Evolutionary conservation across 1,140 invertebrate species (phyloP).

Genomic region (Pseudomyrmex concolor): DNA sequence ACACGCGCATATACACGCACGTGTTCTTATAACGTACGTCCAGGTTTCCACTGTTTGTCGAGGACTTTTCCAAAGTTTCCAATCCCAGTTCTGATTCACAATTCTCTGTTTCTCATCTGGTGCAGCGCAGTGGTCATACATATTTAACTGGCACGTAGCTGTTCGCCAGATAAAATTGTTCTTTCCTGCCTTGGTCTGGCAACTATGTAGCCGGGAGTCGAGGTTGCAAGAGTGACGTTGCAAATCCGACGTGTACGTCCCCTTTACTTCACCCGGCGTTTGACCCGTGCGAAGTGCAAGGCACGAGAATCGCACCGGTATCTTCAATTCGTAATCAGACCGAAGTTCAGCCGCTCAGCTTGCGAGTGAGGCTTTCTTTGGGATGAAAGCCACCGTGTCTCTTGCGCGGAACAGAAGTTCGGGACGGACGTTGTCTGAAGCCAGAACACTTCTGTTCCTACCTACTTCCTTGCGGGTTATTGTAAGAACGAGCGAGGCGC

Average conservation of each 20-base stretch:
- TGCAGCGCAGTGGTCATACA: slow-evolving; percentile 63
- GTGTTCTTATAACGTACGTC: background rate
- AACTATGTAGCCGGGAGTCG: background rate
- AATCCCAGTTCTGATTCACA: slow-evolving; percentile 64
- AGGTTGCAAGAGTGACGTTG: slow-evolving; percentile 10
- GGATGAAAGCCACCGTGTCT: slow-evolving; percentile 26
- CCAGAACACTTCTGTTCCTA: slow-evolving; percentile 6
- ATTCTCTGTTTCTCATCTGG: slow-evolving; percentile 63
- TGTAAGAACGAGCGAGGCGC: background rate
- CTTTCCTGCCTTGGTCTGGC: background rate
- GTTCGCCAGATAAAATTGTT: slow-evolving; percentile 59
- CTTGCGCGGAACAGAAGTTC: slow-evolving; percentile 57
- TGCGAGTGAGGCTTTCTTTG: slow-evolving; percentile 23
- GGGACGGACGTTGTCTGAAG: slow-evolving; percentile 23
- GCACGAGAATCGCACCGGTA: slow-evolving; percentile 32
- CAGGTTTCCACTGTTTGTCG: slow-evolving; percentile 13
- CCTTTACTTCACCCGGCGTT: background rate
- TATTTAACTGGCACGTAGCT: slow-evolving; percentile 68
- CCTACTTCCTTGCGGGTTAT: background rate
- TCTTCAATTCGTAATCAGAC: slow-evolving; percentile 76
- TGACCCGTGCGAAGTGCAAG: background rate
- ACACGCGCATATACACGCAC: background rate
- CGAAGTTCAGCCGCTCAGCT: slow-evolving; percentile 60
- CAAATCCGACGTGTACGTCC: slow-evolving; percentile 32
- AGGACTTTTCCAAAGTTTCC: slow-evolving; percentile 31